phyloP scores from a whole-genome alignment of 2,797 vertebrate species.

The Hypotaenidia philippensis region DNA sequence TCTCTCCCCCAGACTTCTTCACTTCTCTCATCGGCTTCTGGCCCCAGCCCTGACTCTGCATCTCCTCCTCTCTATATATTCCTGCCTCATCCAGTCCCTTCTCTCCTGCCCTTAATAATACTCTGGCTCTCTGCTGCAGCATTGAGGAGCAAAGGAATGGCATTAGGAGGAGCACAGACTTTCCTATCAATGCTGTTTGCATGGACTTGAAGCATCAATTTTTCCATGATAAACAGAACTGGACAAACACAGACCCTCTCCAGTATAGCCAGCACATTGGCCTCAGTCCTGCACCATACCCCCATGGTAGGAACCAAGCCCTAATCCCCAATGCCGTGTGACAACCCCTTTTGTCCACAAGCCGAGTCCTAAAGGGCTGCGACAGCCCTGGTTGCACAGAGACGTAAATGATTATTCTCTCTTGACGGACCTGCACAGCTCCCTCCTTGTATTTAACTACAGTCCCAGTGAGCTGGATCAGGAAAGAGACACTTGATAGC shows the following conservation, averaged over 20 bases:
- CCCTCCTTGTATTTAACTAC: constrained; percentile 76
- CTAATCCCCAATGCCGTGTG: background rate
- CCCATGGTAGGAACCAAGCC: background rate
- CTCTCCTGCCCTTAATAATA: background rate
- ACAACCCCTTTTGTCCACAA: background rate
- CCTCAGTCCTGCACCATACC: background rate
- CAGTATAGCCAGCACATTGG: background rate
- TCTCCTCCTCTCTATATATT: background rate
- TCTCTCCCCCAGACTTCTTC: background rate
- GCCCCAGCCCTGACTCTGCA: background rate
- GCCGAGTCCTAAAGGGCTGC: constrained; percentile 13
- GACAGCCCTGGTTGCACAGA: constrained; percentile 37
- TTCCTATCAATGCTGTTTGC: background rate
- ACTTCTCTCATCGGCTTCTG: background rate
- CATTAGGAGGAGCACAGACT: background rate
- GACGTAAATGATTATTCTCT: constrained; percentile 81
- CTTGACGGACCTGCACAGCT: constrained; percentile 78
- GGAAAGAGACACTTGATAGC: constrained; percentile 85
- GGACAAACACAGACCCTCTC: constrained; percentile 14
- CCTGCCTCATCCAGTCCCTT: background rate
- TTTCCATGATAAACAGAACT: background rate
- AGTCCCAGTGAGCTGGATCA: constrained; percentile 78
- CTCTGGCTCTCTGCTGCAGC: background rate
- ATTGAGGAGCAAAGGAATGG: background rate
- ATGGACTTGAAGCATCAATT: background rate